Evolutionary conservation across 1,140 invertebrate species (phyloP).

Genomic region (Riptortus pedestris): DNA sequence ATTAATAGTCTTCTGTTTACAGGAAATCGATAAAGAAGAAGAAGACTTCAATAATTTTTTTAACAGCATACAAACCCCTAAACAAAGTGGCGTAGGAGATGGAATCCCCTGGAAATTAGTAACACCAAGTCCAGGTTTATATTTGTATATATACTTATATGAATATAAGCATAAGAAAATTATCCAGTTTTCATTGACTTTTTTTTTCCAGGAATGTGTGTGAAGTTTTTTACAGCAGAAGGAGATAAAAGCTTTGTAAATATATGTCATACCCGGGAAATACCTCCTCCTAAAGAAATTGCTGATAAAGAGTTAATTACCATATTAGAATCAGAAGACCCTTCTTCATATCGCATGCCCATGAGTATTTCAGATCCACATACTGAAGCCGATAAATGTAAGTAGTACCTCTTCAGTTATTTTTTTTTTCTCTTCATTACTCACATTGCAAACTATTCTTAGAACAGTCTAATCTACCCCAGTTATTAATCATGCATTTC

Average conservation of each 20-base stretch:
- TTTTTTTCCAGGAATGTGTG: slow-evolving; percentile 57
- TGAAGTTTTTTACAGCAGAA: slow-evolving; percentile 62
- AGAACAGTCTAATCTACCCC: neutral
- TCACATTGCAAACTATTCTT: neutral
- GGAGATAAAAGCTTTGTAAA: slow-evolving; percentile 68
- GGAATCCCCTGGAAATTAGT: slow-evolving; percentile 6
- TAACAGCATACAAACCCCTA: neutral
- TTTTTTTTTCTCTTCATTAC: neutral
- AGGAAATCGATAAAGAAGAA: slow-evolving; percentile 5
- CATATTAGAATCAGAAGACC: slow-evolving; percentile 58
- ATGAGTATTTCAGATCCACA: slow-evolving; percentile 78
- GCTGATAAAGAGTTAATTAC: slow-evolving; percentile 60
- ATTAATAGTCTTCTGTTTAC: no score
- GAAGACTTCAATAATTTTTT: slow-evolving; percentile 6
- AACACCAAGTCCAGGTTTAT: neutral
- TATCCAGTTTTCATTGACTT: neutral
- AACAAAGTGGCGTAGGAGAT: neutral
- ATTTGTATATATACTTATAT: neutral
- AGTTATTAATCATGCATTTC: neutral
- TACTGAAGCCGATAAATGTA: slow-evolving; percentile 64
- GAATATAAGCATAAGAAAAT: neutral
- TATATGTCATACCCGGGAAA: slow-evolving; percentile 61
- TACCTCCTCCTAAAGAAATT: slow-evolving; percentile 70
- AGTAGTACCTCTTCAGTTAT: slow-evolving; percentile 25
- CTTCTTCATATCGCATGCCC: slow-evolving; percentile 62